Evolutionary conservation across 2,888 invertebrate genomes (phyloP).

Genomic region (Morpho helenor): DNA sequence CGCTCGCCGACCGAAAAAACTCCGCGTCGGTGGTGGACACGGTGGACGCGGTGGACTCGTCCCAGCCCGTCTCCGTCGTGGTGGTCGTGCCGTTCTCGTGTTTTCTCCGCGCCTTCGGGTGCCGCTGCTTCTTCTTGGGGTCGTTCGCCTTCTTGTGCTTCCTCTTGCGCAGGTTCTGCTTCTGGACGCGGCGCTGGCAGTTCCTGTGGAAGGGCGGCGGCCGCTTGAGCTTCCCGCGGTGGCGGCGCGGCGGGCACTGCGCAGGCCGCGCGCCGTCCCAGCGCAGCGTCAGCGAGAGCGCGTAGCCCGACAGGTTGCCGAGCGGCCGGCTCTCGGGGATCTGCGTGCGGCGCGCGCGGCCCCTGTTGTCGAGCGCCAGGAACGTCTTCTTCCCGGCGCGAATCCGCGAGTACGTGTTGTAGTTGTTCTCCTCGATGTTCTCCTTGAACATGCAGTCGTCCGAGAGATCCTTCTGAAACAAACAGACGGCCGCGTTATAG

Average conservation of each 20-base stretch:
- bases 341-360: conserved; percentile 86
- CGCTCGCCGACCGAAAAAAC: conserved; percentile 79
- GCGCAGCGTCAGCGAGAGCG: conserved; percentile 78
- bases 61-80: conserved; percentile 68
- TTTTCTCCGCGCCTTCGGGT: conserved; percentile 77
- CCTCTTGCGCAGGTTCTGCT: conserved; percentile 64
- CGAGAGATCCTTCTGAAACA: conserved; percentile 91
- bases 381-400: conserved; percentile 83
- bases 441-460: conserved; percentile 93
- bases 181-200: conserved; percentile 71
- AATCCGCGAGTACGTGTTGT: conserved; percentile 91
- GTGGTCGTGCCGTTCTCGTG: conserved; percentile 68
- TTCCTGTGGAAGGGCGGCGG: conserved; percentile 65
- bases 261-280: conserved; percentile 57
- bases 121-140: conserved; percentile 73
- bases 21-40: conserved; percentile 74
- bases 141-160: conserved; percentile 73
- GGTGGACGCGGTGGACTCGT: conserved; percentile 74
- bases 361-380: conserved; percentile 87
- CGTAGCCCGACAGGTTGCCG: conserved; percentile 87
- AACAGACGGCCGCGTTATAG: conserved; percentile 27
- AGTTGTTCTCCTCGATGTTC: conserved; percentile 90
- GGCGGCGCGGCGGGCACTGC: conserved; percentile 61
- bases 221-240: conserved; percentile 65
- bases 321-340: conserved; percentile 83